Evolutionary conservation across 2,113 vertebrate species (phyloP), one percentile per base, ranked within the genome.

Genomic region (Ia io): DNA sequence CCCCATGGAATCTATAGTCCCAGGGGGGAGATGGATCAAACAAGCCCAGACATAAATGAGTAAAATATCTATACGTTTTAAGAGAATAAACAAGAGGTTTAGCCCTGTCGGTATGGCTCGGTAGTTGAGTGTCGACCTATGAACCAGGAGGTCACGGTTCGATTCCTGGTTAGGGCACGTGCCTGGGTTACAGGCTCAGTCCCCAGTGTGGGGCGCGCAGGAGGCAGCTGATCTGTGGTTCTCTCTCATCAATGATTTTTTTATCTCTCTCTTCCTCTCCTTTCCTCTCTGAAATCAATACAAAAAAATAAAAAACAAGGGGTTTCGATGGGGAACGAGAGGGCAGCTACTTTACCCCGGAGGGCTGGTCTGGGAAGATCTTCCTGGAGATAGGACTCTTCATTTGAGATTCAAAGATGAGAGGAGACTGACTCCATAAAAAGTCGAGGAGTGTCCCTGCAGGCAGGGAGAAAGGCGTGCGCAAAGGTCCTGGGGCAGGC

Each of bases 261-360:
- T 25, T 59, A 9, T 59, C 3, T 59, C 56, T 59, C 56, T 9
- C 22, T 59, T 9, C 56, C 56, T 59, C 56, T 59, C 56, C 56
- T 9, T 9, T 59, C 22, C 7, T 59, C 56, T 59, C 56, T 59
- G 56, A 59, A 25, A 23, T 59, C 56, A 59, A 25, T 25, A 3
- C 22, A 23, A 59, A 56, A 59, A 56, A 56, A 53, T 53, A 51
- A 51, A 51, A 70, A 76, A 42, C 2, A 30, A 42, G 13, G 32
- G 9, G 37, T 9, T 40, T 16, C 25, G 30, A 35, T 25, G 59
- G 16, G 17, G 32, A 70, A 35, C 20, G n/a, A 59, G 10, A 10
- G 9, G 4, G n/a, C 2, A 49, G 18, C 35, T 32, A 3, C 76
- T 77, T 47, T 22, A 18, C 2, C 1, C 5, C 0, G 6, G 23